Evolutionary conservation across 1,140 invertebrate genomes (phyloP).

Genomic region (Tetramorium simillimum): DNA sequence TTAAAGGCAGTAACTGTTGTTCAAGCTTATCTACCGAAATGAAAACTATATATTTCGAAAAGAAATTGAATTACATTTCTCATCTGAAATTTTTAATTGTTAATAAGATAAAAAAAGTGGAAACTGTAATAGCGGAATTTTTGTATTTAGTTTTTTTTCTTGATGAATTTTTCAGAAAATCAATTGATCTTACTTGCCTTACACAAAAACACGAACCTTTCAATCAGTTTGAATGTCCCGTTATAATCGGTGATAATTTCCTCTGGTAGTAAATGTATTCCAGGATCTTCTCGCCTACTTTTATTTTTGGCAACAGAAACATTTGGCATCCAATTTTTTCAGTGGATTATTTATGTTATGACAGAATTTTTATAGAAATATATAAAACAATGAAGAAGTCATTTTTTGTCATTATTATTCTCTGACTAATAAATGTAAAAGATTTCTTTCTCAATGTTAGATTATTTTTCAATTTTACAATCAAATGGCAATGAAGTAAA

Average conservation of each 20-base stretch:
- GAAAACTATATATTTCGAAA: no score
- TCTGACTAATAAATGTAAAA: not conserved
- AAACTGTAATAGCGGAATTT: not conserved
- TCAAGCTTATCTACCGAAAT: no score
- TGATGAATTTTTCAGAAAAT: not conserved
- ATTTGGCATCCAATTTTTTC: slow-evolving; percentile 60
- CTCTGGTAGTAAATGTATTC: slow-evolving; percentile 44
- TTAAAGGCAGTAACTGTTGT: no score
- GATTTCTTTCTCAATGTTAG: not conserved
- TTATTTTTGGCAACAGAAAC: slow-evolving; percentile 63
- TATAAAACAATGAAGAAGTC: not conserved
- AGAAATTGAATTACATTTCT: no score
- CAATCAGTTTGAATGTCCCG: slow-evolving; percentile 16
- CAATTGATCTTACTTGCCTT: not conserved
- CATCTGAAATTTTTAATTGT: no score
- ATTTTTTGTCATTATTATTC: not conserved
- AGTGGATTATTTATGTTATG: slow-evolving; percentile 8
- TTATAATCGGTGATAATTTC: slow-evolving; percentile 49
- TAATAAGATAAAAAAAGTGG: no score
- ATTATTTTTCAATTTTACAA: not conserved
- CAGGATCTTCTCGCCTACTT: slow-evolving; percentile 59
- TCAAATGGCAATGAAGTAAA: not conserved
- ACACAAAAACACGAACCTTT: slow-evolving; percentile 21
- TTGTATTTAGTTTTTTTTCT: not conserved
- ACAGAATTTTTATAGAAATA: not conserved